Evolutionary conservation across 2,888 invertebrate species (phyloP).

Genomic region (Drosophila buzzatii): DNA sequence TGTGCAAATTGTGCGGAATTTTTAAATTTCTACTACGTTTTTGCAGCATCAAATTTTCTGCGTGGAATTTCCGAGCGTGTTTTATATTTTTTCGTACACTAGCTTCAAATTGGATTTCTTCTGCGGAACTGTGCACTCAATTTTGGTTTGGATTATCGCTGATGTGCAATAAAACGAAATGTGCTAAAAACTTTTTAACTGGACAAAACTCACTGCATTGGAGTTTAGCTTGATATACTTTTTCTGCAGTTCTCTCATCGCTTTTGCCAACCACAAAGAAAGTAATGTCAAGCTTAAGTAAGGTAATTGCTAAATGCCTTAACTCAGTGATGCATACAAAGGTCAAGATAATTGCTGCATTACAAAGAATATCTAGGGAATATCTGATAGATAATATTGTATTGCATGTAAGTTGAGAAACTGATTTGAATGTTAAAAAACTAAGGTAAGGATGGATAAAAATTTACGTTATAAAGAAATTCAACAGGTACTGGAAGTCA

Average conservation of each 20-base stretch:
- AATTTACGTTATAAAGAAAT: too few relatives aligned
- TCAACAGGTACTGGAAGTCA: too few relatives aligned
- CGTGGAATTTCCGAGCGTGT: slow-evolving; percentile 16
- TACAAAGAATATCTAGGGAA: too few relatives aligned
- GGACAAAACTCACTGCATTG: slow-evolving; percentile 41
- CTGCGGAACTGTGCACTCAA: slow-evolving; percentile 55
- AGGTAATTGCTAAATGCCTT: not conserved
- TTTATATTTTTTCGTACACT: slow-evolving; percentile 24
- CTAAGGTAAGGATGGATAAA: too few relatives aligned
- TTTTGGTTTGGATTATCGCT: slow-evolving; percentile 75
- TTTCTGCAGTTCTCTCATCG: not conserved
- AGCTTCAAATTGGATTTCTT: slow-evolving; percentile 56
- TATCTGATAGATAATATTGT: too few relatives aligned
- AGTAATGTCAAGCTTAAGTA: not conserved
- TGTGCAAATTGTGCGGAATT: slow-evolving; percentile 64
- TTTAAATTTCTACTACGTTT: slow-evolving; percentile 53
- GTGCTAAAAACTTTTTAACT: slow-evolving; percentile 59
- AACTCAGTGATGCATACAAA: not conserved
- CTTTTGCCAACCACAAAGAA: not conserved
- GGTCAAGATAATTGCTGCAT: not conserved
- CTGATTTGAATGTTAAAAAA: too few relatives aligned
- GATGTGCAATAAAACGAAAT: slow-evolving; percentile 70
- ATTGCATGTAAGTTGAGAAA: too few relatives aligned
- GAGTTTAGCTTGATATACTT: slow-evolving; percentile 23
- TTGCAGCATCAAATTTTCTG: slow-evolving; percentile 33